Base-by-base conservation (phyloP, 2,113 vertebrate genomes). In the Chlorodrepanis virens region DNA sequence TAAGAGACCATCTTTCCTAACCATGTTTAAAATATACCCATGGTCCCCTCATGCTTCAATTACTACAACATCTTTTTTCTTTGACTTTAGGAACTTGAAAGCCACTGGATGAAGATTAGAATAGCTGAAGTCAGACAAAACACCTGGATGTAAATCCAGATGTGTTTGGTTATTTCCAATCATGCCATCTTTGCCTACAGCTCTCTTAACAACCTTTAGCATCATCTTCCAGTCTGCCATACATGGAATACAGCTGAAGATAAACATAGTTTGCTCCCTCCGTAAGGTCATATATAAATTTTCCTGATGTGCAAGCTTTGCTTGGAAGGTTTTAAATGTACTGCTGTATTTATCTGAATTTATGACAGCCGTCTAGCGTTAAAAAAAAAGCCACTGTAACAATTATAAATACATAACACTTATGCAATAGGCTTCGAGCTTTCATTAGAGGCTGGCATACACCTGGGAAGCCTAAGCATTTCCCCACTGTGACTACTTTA, bases 401-500 rank as follows among this genome's bases (percentile, higher is more conserved):
- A 40, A 39, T 53, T 49, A 10, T 4, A 59, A 80, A 72, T 7
- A 52, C 27, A 24, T 0, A 42, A 28, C 40, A 53, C 33, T 89
- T 70, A 37, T 2, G 33, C 61, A 79, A n/a, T 0, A 42, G 45
- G 27, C 27, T 47, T 33, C 23, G 28, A 9, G n/a, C 33, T 90
- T 83, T 49, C 76, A 6, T 42, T 7, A 56, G 39, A 67, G 68
- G 19, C 42, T n/a, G 67, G 35, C 18, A 12, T 2, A 14, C 27
- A 37, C 10, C 42, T 35, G 28, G 25, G 47, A 33, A 39, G 25
- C 12, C 29, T 2, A 3, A 50, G 10, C 9, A 9, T 4, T 45
- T 33, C 33, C 14, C 23, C 35, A 2, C 14, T 11, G 40, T 3
- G 14, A 10, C 24, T 12, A 2, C 74, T 15, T 39, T 0, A 12